Evolutionary conservation across 2,797 vertebrate genomes (phyloP), one percentile per base, ranked within the genome.

Genomic region (Podargus strigoides): DNA sequence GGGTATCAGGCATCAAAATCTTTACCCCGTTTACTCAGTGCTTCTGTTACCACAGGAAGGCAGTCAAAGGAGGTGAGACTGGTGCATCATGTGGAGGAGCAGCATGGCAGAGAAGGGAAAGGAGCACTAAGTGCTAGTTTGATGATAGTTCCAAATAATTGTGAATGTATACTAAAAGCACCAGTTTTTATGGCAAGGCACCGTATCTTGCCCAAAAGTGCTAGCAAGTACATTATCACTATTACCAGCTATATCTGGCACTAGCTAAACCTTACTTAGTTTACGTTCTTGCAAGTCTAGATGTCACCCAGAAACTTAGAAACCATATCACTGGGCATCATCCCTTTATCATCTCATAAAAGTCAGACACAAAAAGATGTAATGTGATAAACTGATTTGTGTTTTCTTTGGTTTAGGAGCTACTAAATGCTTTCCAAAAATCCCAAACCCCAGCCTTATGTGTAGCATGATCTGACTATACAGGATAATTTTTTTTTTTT

Each of bases 11-110:
- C 15, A 23, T 10, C 28, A 80, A 52, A 83, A 42, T 46, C 36
- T 37, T 58, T 47, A 42, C 10, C 4, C 10, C 5, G 1, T 76
- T 69, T 69, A 32, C 12, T 67, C 2, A 0, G 23, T 19, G n/a
- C 7, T 62, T 9, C 64, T 85, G 12, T 11, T 23, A 50, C 30
- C 11, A 78, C 6, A 17, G 26, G 22, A 55, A 77, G n/a, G 26
- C 26, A 50, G 5, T 1, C 3, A 21, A 22, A n/a, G 21, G 52
- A 62, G 21, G 5, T 3, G 2, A 63, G 34, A 30, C 6, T 30
- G 10, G 3, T 83, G 7, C 12, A 9, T 34, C 13, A 8, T 4
- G 11, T 12, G 30, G 14, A 39, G 20, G 11, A 64, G 8, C 20
- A 36, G 14, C 1, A 0, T 14, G 37, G 12, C 11, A 70, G 39